Conservation (phyloP, 2,113 vertebrate species). For the Chascanopsetta lugubris region DNA sequence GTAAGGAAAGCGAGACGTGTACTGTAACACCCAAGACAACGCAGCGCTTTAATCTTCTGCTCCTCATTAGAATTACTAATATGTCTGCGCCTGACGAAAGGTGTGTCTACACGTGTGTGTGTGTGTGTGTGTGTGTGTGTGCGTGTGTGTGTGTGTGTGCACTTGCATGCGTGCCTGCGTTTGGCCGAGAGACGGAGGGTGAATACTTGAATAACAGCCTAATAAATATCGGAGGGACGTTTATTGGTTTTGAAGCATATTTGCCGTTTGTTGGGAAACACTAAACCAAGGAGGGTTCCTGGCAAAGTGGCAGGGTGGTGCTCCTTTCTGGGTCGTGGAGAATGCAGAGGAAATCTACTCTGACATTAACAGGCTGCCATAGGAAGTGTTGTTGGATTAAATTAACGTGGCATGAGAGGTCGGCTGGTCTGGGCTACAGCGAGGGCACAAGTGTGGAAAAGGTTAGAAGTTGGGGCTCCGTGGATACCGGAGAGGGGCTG, state of each 20-base stretch:
- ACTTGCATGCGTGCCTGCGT: constrained; percentile 36
- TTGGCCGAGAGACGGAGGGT: constrained; percentile 62
- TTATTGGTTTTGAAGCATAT: constrained; percentile 84
- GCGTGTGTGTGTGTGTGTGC: constrained; percentile 25
- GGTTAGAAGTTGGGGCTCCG: constrained; percentile 35
- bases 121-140: constrained; percentile 30
- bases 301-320: constrained; percentile 81
- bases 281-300: constrained; percentile 80
- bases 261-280: constrained; percentile 80
- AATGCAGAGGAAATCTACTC: constrained; percentile 80
- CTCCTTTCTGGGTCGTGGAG: constrained; percentile 80
- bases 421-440: constrained; percentile 29
- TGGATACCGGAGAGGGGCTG: constrained; percentile 37
- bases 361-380: constrained; percentile 85
- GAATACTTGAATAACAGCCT: constrained; percentile 81
- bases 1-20: constrained; percentile 71
- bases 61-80: constrained; percentile 83
- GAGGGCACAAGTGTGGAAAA: constrained; percentile 49
- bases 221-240: constrained; percentile 82
- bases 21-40: constrained; percentile 77
- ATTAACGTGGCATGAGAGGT: constrained; percentile 73
- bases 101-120: constrained; percentile 42
- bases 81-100: constrained; percentile 65
- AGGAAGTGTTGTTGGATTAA: constrained; percentile 86
- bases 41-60: constrained; percentile 79